Conservation (phyloP, 1,140 invertebrate species). For the Drosophila trapezifrons region DNA sequence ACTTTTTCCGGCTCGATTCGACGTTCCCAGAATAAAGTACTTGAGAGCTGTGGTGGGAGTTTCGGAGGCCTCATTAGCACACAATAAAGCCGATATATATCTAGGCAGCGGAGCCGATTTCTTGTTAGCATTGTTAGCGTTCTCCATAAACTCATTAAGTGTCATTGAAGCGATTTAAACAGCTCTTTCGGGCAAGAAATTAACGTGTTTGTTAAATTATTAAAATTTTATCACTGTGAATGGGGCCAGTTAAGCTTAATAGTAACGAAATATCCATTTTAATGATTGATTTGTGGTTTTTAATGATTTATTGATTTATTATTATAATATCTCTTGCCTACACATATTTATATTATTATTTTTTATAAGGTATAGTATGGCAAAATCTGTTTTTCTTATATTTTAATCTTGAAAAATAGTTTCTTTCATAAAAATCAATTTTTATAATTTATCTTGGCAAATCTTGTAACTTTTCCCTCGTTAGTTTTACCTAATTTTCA, state of each 20-base stretch:
- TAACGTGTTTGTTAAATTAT: slow-evolving; percentile 42
- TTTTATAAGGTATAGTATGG: too few species aligned
- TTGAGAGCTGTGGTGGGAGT: slow-evolving; percentile 55
- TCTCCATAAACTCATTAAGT: slow-evolving; percentile 61
- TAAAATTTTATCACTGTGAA: slow-evolving; percentile 21
- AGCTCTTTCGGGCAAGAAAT: slow-evolving; percentile 26
- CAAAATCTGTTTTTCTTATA: too few species aligned
- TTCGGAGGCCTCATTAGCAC: slow-evolving; percentile 68
- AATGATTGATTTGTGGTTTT: slow-evolving; percentile 11
- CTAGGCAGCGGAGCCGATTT: slow-evolving; percentile 27
- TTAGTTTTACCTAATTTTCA: neutral
- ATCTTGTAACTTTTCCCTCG: too few species aligned
- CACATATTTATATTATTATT: too few species aligned
- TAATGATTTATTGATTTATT: neutral
- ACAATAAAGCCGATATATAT: slow-evolving; percentile 64
- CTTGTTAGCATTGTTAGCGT: slow-evolving; percentile 60
- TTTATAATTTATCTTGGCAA: neutral
- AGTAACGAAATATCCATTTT: neutral
- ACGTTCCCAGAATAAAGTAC: slow-evolving; percentile 26
- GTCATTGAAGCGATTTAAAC: slow-evolving; percentile 43
- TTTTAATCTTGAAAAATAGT: neutral
- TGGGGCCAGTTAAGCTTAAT: neutral
- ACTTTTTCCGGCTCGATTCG: slow-evolving; percentile 47
- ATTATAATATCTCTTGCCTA: too few species aligned
- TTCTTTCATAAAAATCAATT: neutral